Evolutionary conservation across 1,140 invertebrate species (phyloP).

Genomic region (Cardiocondyla obscurior): DNA sequence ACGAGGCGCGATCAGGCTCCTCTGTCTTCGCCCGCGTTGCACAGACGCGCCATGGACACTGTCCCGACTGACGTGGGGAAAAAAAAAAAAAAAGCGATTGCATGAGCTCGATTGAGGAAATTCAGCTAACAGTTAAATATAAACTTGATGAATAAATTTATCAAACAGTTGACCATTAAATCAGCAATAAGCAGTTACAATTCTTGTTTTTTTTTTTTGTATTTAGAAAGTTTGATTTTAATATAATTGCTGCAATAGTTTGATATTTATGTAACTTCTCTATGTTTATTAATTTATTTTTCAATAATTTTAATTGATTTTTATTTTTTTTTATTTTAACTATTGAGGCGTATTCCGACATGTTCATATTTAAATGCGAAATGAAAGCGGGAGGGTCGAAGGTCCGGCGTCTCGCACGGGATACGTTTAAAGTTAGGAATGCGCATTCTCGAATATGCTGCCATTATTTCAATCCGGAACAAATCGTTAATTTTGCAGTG

Average conservation of each 20-base stretch:
- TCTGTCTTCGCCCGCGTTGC: conserved; percentile 24
- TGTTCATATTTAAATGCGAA: background rate
- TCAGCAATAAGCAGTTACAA: background rate
- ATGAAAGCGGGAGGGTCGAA: conserved; percentile 4
- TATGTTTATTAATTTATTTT: too few relatives aligned
- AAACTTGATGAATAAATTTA: background rate
- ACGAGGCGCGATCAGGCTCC: conserved; percentile 26
- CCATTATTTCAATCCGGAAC: conserved; percentile 67
- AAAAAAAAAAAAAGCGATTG: conserved; percentile 36
- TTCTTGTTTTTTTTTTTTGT: background rate
- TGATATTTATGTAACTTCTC: too few relatives aligned
- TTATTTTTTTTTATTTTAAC: background rate
- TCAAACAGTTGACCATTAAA: background rate
- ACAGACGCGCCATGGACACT: background rate
- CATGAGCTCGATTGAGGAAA: conserved; percentile 1
- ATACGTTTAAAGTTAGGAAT: conserved; percentile 24
- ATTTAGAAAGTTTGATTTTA: background rate
- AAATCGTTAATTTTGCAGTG: conserved; percentile 73
- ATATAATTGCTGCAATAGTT: background rate
- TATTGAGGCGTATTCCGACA: background rate
- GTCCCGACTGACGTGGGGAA: background rate
- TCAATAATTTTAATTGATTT: too few relatives aligned
- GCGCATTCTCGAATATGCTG: conserved; percentile 50
- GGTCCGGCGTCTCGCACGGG: conserved; percentile 23
- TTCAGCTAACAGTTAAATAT: conserved; percentile 12